Evolutionary conservation across 1,140 invertebrate species (phyloP).

Genomic region (Paraescarpia echinospica): DNA sequence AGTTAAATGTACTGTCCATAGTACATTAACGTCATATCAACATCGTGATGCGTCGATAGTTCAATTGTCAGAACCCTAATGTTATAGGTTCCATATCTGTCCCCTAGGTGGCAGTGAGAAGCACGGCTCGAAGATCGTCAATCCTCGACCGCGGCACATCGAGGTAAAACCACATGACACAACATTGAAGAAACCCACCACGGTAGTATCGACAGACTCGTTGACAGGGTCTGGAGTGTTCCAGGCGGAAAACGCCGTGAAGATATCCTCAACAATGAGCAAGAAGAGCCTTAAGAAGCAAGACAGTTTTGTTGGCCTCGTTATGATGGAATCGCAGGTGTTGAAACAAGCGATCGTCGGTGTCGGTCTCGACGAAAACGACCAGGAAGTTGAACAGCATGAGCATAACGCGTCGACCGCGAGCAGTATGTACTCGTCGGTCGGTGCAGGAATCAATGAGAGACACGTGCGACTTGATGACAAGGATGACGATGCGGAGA

Average conservation of each 20-base stretch:
- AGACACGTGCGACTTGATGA: background rate
- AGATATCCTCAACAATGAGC: background rate
- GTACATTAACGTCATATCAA: too few species aligned
- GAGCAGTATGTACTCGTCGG: background rate
- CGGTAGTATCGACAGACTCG: too few species aligned
- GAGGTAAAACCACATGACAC: background rate
- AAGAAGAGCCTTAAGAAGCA: constrained; percentile 17
- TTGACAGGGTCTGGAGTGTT: too few species aligned
- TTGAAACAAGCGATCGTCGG: constrained; percentile 20
- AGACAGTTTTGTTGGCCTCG: constrained; percentile 26
- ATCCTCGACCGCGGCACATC: background rate
- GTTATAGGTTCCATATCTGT: background rate
- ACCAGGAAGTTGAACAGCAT: background rate
- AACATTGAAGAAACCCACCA: background rate
- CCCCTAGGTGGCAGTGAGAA: background rate
- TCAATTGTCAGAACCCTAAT: background rate
- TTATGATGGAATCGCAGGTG: constrained; percentile 27
- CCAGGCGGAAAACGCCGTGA: too few species aligned
- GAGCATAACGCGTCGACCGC: background rate
- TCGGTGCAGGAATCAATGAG: background rate
- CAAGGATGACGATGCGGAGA: background rate
- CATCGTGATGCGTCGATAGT: too few species aligned
- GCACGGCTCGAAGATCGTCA: background rate
- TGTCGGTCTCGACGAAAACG: constrained; percentile 6
- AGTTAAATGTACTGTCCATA: too few species aligned